Evolutionary conservation across 2,888 invertebrate genomes (phyloP), one percentile per base, ranked within the genome.

Genomic region (Lepidonotus clava): DNA sequence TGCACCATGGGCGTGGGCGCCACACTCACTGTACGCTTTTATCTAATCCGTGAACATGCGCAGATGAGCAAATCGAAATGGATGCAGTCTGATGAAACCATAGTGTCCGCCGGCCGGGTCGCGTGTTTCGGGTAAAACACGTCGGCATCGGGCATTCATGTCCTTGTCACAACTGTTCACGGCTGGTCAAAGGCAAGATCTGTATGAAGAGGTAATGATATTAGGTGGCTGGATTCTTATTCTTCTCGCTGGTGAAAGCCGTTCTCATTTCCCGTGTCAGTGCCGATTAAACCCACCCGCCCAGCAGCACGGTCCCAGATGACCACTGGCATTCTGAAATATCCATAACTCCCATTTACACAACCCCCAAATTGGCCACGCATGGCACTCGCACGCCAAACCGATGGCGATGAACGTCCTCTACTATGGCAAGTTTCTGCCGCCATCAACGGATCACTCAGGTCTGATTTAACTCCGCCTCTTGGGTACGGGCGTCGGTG

Each of bases 21-120:
- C 71, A 8, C n/a, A n/a, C n/a, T n/a, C n/a, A n/a, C n/a, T n/a
- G n/a, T n/a, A n/a, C 5, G 36, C 71, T 36, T 71, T 71, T 38
- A 71, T 34, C 8, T 71, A n/a, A n/a, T n/a, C 36, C 1, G 71
- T 38, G 71, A n/a, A n/a, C 71, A 71, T 71, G 71, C 71, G 71
- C 21, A 24, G 71, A 71, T 71, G 71, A 36, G 71, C 38, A 71
- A 71, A 71, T 71, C 71, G n/a, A 38, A 71, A 71, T 71, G 71
- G 71, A 34, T n/a, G 71, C 71, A 38, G 38, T 5, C n/a, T 71
- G 71, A 71, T 71, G 71, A 36, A 36, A 71, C 38, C 71, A 71
- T 36, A 24, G 38, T 38, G 71, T 71, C 71, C 36, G 24, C 24
- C 21, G 71, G 38, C 38, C 71, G 71, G 8, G 14, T 71, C 21